Conservation (phyloP, 2,888 invertebrate genomes). For the Barypeithes pellucidus region DNA sequence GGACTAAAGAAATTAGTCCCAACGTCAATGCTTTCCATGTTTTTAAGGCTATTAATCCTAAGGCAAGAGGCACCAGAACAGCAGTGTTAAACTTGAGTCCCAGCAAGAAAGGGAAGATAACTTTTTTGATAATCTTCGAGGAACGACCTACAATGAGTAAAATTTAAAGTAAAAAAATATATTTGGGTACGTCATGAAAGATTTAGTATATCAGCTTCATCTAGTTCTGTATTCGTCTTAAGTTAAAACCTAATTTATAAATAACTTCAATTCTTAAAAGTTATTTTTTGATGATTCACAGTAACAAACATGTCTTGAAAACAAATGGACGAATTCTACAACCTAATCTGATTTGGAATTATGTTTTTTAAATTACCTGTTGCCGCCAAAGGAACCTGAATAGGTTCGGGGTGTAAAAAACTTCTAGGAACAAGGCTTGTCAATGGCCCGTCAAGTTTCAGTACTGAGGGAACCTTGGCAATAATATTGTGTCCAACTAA, state of each 20-base stretch:
- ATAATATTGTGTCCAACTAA: conserved; percentile 81
- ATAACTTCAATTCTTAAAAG: too few species aligned
- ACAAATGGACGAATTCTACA: too few species aligned
- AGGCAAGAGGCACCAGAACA: conserved; percentile 84
- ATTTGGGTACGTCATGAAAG: too few species aligned
- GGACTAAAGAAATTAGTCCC: conserved; percentile 85
- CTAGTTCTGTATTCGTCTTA: too few species aligned
- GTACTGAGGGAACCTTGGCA: conserved; percentile 81
- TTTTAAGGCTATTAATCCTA: conserved; percentile 86
- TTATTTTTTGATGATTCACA: too few species aligned
- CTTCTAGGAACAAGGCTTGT: conserved; percentile 78
- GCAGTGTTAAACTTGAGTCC: conserved; percentile 89
- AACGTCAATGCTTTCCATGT: conserved; percentile 91
- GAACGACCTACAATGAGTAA: conserved; percentile 77
- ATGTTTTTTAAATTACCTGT: conserved; percentile 63
- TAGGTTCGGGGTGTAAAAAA: conserved; percentile 77
- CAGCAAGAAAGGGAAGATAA: conserved; percentile 86
- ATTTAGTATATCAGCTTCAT: too few species aligned
- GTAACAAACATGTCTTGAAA: too few species aligned
- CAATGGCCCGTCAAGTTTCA: conserved; percentile 73
- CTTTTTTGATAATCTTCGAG: conserved; percentile 82
- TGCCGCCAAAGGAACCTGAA: conserved; percentile 80
- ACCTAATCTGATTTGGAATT: too few species aligned
- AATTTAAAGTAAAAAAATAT: too few species aligned
- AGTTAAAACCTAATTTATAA: too few species aligned